Evolutionary conservation across 1,140 invertebrate genomes (phyloP), one percentile per base, ranked within the genome.

Genomic region (Scaptomyza montana): DNA sequence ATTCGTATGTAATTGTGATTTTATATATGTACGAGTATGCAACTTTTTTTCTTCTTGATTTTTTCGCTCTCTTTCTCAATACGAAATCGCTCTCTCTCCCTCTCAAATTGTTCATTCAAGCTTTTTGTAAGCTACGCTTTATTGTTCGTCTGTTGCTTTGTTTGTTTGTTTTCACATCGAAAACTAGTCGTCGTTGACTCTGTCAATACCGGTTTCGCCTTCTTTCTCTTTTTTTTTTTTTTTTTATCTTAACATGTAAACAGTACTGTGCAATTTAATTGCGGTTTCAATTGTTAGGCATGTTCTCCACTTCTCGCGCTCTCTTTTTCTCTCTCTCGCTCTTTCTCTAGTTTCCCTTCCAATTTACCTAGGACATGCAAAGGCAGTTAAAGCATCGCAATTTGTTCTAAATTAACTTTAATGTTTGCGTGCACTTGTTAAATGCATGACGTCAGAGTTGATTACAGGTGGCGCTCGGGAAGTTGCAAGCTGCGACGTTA

Each of bases 41-140:
- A 59, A 47, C 43, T 59, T 59, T 47, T 57, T 46, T 57, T 25
- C 21, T 25, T 25, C 3, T 25, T 25, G 21, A 25, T 25, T 25
- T 45, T 65, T 69, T 28, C 28, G 68, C 67, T 57, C 61, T 66
- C 57, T 51, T 25, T 51, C 16, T 16, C 16, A 16, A 30, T 30
- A 30, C 28, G 0, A 30, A 30, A 30, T 2, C 28, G 28, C 30
- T 6, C 30, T 33, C 30, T 33, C 21, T 33, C 54, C 62, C 49
- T 63, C 28, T 64, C 19, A 53, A 36, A 36, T 41, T 60, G 76
- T 70, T 84, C 74, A 77, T 80, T 86, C 74, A 80, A 77, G 75
- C 80, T 79, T 74, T 80, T 80, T 75, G 64, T 86, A 81, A 86
- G 81, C 70, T 87, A 72, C 51, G 75, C 62, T 86, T 87, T 82